phyloP scores from a whole-genome alignment of 2,797 vertebrate species.

The Pipistrellus nathusii region DNA sequence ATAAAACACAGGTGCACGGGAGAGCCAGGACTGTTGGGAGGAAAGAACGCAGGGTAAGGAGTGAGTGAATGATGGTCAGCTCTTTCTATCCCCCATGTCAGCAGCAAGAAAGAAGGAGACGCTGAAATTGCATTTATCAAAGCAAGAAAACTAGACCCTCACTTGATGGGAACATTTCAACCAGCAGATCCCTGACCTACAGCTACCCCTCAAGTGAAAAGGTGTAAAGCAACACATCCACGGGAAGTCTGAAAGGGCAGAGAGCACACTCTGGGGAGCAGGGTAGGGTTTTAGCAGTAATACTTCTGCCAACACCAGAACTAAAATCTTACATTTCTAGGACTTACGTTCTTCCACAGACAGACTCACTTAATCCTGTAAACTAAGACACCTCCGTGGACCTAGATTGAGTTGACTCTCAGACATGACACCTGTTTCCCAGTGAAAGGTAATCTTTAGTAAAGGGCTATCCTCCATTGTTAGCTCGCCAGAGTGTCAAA shows the following conservation, averaged over 20 bases:
- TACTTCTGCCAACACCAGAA: background rate
- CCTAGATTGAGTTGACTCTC: conserved; percentile 10
- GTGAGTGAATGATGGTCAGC: background rate
- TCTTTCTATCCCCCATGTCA: background rate
- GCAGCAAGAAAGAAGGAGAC: background rate
- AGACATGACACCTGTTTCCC: conserved; percentile 37
- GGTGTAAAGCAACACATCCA: background rate
- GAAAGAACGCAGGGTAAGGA: background rate
- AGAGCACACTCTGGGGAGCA: background rate
- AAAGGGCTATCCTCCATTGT: conserved; percentile 9
- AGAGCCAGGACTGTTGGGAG: background rate
- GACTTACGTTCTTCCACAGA: background rate
- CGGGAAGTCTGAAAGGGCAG: background rate
- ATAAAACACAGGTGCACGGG: background rate
- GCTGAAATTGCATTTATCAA: background rate
- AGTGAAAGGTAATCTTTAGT: conserved; percentile 28
- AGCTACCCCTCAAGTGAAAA: background rate
- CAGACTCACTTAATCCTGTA: background rate
- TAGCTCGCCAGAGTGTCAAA: conserved; percentile 32
- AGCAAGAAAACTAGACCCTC: background rate
- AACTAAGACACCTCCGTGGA: background rate
- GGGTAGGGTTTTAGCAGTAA: background rate
- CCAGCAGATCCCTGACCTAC: background rate
- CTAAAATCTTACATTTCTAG: background rate
- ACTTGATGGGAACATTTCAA: background rate